Evolutionary conservation across 2,797 vertebrate species (phyloP).

Genomic region (Pipistrellus nathusii): DNA sequence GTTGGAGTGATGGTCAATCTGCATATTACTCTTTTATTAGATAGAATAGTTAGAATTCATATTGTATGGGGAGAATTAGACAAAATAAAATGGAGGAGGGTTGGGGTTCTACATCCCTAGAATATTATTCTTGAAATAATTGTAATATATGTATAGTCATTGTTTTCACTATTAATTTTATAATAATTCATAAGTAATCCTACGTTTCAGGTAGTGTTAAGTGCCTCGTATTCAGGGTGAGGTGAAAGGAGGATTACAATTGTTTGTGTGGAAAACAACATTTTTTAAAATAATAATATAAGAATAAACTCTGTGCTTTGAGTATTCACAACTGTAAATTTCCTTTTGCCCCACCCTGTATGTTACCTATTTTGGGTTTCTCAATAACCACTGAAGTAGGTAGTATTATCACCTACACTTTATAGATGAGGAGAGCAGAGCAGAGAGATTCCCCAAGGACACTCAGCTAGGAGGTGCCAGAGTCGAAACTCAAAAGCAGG

Average conservation of each 20-base stretch:
- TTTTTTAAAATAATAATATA: no score
- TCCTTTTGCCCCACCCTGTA: not conserved
- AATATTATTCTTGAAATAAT: constrained; percentile 18
- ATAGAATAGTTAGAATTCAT: not conserved
- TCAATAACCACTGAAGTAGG: not conserved
- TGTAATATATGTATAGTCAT: not conserved
- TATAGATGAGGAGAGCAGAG: not conserved
- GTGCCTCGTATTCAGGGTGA: not conserved
- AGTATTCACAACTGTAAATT: not conserved
- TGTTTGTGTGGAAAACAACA: not conserved
- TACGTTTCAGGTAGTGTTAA: not conserved
- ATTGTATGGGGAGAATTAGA: not conserved
- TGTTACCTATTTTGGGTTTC: not conserved
- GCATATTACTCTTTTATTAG: no score
- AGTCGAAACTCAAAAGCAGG: not conserved
- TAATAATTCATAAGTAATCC: not conserved
- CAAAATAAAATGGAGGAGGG: not conserved
- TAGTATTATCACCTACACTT: not conserved
- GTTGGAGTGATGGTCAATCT: no score
- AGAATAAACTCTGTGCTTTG: not conserved
- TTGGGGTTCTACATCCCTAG: not conserved
- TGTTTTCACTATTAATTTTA: constrained; percentile 22
- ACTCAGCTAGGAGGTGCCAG: not conserved
- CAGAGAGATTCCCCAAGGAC: not conserved
- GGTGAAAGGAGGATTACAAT: not conserved